Conservation (phyloP, 2,113 vertebrate genomes). For the Pseudorhombus dupliciocellatus region DNA sequence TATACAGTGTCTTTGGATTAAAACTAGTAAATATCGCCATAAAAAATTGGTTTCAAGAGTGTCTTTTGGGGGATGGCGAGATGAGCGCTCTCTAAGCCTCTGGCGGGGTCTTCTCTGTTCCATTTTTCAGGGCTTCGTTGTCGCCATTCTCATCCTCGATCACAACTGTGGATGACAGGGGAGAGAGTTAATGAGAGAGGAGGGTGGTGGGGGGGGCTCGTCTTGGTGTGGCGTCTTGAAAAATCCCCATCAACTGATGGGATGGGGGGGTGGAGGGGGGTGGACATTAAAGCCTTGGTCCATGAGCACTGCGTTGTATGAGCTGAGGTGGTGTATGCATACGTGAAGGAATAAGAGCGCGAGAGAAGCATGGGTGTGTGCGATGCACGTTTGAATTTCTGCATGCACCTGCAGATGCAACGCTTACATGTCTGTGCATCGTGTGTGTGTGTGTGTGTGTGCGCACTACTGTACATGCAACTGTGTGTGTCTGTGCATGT, state of each 20-base stretch:
- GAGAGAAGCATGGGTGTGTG: not conserved
- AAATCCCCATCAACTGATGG: slow-evolving; percentile 48
- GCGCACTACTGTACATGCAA: slow-evolving; percentile 28
- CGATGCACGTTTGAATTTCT: slow-evolving; percentile 11
- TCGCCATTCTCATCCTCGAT: slow-evolving; percentile 81
- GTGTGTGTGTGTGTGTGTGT: slow-evolving; percentile 8
- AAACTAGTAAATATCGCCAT: slow-evolving; percentile 77
- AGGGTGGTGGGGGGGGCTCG: slow-evolving; percentile 13
- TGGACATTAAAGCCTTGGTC: slow-evolving; percentile 33
- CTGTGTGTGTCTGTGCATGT: slow-evolving; percentile 24
- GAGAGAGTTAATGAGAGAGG: slow-evolving; percentile 63
- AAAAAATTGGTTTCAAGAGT: slow-evolving; percentile 71
- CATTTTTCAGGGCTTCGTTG: slow-evolving; percentile 73
- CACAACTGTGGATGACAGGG: slow-evolving; percentile 78
- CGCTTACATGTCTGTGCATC: slow-evolving; percentile 22
- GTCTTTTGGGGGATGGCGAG: slow-evolving; percentile 62
- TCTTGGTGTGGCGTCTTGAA: slow-evolving; percentile 55
- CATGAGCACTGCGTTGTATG: slow-evolving; percentile 27
- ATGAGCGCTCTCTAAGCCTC: slow-evolving; percentile 72
- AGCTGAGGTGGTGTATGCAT: slow-evolving; percentile 23
- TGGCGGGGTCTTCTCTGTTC: slow-evolving; percentile 80
- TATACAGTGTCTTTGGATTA: slow-evolving; percentile 85
- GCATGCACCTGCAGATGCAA: slow-evolving; percentile 32
- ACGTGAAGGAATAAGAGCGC: slow-evolving; percentile 15
- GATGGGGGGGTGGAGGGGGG: not conserved